Base-by-base conservation (phyloP, 2,797 vertebrate genomes). In the Oophaga sylvatica region DNA sequence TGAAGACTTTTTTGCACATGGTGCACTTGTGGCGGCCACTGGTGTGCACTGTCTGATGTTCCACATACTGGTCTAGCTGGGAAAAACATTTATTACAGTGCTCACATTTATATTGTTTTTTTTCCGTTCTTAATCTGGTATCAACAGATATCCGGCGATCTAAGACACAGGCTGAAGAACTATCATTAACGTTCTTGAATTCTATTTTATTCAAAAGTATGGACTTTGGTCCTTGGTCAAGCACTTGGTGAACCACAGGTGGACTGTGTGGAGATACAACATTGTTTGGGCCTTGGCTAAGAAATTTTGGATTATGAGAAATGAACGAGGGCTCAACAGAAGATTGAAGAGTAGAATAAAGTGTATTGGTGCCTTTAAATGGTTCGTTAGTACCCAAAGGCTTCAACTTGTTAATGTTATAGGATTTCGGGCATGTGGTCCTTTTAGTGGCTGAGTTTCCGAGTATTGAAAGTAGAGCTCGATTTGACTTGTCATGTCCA, bases 21-120 rank as follows among this genome's bases (percentile, higher is more conserved):
- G 87, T 91, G 90, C 95, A 95, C 90, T 89, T 22, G 68, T 95
- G 94, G 60, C 94, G 93, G 76, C 96, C 96, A 0, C 95, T 95
- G 0, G 94, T 94, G 90, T 96, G 95, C 0, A 90, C 90, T 75
- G 87, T 84, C 20, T 83, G 83, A n/a, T 76, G 82, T 41, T 83
- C 56, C 19, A 26, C 6, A 26, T 45, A 84, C 35, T 63, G 13
- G 1, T 76, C 22, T n/a, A 29, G 11, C 0, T 62, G 56, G 13
- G 56, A 73, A 15, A 84, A 84, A 9, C 20, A 13, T 20, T 73
- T 62, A 13, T 62, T 84, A 13, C 82, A 73, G 0, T 60, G 31
- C 3, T 60, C 68, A 10, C 82, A 75, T 73, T 76, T 84, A 11
- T 62, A 63, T 41, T 22, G 56, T 12, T n/a, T 26, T 16, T 45